Percentiles rank a stretch among this genome's conserved stretches.
These are phyloP conservation scores for Nasonia longicornis DNA, from an alignment of 1,140 invertebrate species.

Conservation along the genomic window DNA sequence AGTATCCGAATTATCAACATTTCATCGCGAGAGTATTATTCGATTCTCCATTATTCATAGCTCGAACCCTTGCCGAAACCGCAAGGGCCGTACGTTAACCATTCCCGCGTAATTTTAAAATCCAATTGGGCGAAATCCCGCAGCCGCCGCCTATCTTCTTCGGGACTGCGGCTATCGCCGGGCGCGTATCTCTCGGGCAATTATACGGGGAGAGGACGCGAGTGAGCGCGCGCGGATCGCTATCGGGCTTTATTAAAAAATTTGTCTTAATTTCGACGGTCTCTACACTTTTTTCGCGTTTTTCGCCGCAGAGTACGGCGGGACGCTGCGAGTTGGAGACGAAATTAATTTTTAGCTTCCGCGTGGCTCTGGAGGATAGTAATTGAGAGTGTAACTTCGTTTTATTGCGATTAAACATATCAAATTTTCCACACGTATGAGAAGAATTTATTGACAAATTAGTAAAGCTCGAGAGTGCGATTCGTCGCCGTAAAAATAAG, in stretches of 20 bases:
- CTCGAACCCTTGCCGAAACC: not conserved
- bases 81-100: not conserved
- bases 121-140: conserved; percentile 31
- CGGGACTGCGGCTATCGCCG: not conserved
- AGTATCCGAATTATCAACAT: not conserved
- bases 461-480: too few relatives aligned
- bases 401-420: not conserved
- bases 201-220: conserved; percentile 29
- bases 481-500: too few relatives aligned
- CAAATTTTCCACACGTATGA: too few relatives aligned
- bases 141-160: conserved; percentile 17
- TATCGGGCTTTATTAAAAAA: conserved; percentile 60
- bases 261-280: conserved; percentile 57
- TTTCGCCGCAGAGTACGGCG: conserved; percentile 51
- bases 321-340: conserved; percentile 22
- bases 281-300: conserved; percentile 40
- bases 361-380: not conserved
- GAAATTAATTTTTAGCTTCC: conserved; percentile 41
- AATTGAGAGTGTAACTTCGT: not conserved
- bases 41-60: conserved; percentile 28
- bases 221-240: conserved; percentile 41
- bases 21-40: not conserved
- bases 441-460: too few relatives aligned
- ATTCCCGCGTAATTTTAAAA: conserved; percentile 35
- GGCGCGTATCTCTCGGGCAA: conserved; percentile 22